Conservation (phyloP, 2,797 vertebrate genomes). For the Hippopotamyrus pictus region DNA sequence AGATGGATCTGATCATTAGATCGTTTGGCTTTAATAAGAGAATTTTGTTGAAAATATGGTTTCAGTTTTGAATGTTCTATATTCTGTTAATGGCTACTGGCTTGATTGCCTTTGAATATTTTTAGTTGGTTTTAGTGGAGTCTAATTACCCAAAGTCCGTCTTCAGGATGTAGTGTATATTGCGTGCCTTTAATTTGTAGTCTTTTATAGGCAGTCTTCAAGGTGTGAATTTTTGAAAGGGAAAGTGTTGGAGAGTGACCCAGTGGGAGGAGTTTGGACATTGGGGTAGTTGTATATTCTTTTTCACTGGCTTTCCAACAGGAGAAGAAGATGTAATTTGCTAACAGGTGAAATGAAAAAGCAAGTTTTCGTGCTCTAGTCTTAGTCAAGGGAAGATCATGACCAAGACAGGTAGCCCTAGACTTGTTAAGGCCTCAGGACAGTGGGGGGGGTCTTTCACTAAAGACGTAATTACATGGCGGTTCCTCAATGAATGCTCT, state of each 20-base stretch:
- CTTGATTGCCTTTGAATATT: background rate
- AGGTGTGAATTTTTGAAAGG: background rate
- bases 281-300: background rate
- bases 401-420: background rate
- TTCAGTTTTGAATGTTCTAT: background rate
- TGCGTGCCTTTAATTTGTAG: background rate
- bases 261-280: too few relatives aligned
- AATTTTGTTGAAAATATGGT: background rate
- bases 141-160: background rate
- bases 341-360: background rate
- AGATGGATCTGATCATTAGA: background rate
- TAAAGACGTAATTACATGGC: constrained; percentile 76
- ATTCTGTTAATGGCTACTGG: background rate
- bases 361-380: background rate
- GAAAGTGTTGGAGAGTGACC: background rate
- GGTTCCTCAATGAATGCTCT: constrained; percentile 75
- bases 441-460: constrained; percentile 49
- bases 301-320: background rate
- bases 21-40: background rate
- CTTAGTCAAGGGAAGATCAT: background rate
- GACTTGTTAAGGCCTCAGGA: background rate
- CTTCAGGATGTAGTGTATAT: background rate
- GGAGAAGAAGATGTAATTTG: background rate
- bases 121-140: background rate
- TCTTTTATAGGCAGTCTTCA: background rate